Evolutionary conservation across 2,888 invertebrate species (phyloP), one percentile per base, ranked within the genome.

Genomic region (Euplexia lucipara): DNA sequence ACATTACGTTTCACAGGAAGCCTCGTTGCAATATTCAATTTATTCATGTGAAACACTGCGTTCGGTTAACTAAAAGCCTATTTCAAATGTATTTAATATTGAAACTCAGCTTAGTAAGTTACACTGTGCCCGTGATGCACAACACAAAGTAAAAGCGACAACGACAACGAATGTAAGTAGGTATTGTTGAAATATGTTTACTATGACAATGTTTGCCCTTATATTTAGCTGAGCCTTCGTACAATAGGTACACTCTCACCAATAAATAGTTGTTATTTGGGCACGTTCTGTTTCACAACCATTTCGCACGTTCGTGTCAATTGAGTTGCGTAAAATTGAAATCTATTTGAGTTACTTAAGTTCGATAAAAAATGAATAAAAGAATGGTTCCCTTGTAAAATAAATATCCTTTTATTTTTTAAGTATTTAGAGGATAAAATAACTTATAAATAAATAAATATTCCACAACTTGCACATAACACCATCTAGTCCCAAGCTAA

Each of bases 281-380:
- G 51, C 70, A 75, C 59, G 66, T 81, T 78, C 65, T 34, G 61
- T 79, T 85, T 83, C 75, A 75, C 83, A 78, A 71, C 73, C 30
- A 64, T 78, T 86, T 84, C 70, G 71, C 83, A 79, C 65, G 62
- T 71, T 54, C 44, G 59, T 81, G 80, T 78, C 80, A 78, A 78
- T 67, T 57, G 54, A 45, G 70, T 84, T 84, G 70, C 74, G 77
- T 74, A 78, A 83, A 68, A 35, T 68, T 70, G 72, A 79, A 71
- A 77, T 69, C 48, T 71, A 45, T 71, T 56, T 48, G 44, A 49
- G n/a, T n/a, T 58, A 22, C 32, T 18, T 22, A n/a, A 49, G 30
- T 41, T 12, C 7, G 3, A 32, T 30, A 30, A 34, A 48, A 51
- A n/a, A n/a, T n/a, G n/a, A 34, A 10, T 35, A 42, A 1, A 16